phyloP scores from a whole-genome alignment of 2,113 vertebrate species.

The Paraplagusia blochii region DNA sequence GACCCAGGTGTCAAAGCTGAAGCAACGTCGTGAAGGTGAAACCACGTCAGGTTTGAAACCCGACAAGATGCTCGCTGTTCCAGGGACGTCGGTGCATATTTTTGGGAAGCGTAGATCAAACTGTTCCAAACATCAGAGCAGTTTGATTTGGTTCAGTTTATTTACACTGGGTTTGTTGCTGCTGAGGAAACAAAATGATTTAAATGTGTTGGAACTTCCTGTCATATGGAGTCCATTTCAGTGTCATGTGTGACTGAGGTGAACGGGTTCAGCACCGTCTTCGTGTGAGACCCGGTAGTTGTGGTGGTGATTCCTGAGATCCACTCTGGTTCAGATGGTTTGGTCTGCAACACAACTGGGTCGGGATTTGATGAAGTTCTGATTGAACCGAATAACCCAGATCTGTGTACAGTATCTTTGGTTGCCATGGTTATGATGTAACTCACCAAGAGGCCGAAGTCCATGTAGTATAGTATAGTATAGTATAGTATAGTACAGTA shows the following conservation, averaged over 20 bases:
- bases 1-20: constrained; percentile 37
- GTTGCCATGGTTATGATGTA: too few species aligned
- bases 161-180: constrained; percentile 16
- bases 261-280: constrained; percentile 14
- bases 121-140: neutral
- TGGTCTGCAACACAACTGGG: too few species aligned
- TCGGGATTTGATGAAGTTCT: too few species aligned
- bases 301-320: too few species aligned
- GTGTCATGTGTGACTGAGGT: neutral
- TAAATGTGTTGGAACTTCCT: constrained; percentile 18
- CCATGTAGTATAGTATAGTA: too few species aligned
- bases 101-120: too few species aligned
- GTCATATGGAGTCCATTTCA: constrained; percentile 35
- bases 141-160: constrained; percentile 17
- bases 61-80: constrained; percentile 32
- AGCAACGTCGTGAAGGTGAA: constrained; percentile 28
- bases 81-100: constrained; percentile 6
- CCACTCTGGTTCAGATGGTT: too few species aligned
- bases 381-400: too few species aligned
- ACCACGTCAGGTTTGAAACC: constrained; percentile 4
- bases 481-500: too few species aligned
- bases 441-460: too few species aligned
- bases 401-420: too few species aligned
- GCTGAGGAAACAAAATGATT: constrained; percentile 11
- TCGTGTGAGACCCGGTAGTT: neutral